Percentiles rank a stretch among this genome's conserved stretches.
These are phyloP conservation scores for Neostethus bicornis DNA, from an alignment of 2,797 vertebrate species.

Conservation along the genomic window DNA sequence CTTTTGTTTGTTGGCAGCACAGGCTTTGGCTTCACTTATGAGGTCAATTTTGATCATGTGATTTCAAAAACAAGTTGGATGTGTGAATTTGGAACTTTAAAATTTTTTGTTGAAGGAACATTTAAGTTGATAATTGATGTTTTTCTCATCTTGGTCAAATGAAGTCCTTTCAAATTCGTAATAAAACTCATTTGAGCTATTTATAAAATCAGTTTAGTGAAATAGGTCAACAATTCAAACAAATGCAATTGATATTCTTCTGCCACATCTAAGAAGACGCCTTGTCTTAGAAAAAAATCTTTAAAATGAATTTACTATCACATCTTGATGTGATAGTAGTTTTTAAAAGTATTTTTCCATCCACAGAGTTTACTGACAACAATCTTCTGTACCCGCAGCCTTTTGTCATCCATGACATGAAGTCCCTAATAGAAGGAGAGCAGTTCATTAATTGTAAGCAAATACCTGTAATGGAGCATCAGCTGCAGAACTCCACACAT, in stretches of 20 bases:
- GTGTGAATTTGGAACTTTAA: background rate
- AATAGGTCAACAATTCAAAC: no score
- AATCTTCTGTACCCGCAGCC: constrained; percentile 75
- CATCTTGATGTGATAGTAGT: no score
- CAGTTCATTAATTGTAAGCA: constrained; percentile 92
- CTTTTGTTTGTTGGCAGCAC: no score
- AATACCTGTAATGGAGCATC: constrained; percentile 78
- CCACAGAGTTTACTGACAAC: background rate
- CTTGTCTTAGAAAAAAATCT: no score
- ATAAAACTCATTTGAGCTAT: constrained; percentile 41
- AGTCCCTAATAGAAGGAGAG: constrained; percentile 94
- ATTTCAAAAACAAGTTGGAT: no score
- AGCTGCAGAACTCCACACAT: constrained; percentile 41
- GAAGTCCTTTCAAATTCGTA: constrained; percentile 18
- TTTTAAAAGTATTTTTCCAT: background rate
- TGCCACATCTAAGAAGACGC: constrained; percentile 34
- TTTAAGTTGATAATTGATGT: constrained; percentile 26
- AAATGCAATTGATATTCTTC: no score
- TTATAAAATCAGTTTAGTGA: no score
- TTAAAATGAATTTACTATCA: no score
- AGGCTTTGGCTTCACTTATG: no score
- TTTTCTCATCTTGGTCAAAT: constrained; percentile 41
- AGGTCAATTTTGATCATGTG: no score
- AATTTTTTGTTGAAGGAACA: constrained; percentile 10
- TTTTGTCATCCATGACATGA: constrained; percentile 98